phyloP scores from a whole-genome alignment of 2,797 vertebrate genomes.

The Darevskia mixta region DNA sequence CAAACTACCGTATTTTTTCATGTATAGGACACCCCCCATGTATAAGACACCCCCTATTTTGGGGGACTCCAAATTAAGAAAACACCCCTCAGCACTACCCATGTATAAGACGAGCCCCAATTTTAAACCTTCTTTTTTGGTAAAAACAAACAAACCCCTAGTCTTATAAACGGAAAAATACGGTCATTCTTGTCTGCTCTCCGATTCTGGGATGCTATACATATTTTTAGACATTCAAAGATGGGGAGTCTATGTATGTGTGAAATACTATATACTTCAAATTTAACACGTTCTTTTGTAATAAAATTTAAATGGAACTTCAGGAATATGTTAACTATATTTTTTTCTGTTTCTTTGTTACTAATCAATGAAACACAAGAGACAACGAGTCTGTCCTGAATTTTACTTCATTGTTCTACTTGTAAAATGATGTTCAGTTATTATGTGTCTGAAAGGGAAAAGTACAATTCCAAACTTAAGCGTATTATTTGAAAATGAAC shows the following conservation, averaged over 20 bases:
- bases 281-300: background rate
- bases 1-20: background rate
- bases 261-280: slow-evolving; percentile 3
- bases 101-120: no score
- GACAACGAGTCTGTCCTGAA: background rate
- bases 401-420: background rate
- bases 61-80: no score
- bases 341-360: slow-evolving; percentile 10
- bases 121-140: no score
- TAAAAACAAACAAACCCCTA: no score
- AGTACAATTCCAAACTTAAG: background rate
- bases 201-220: no score
- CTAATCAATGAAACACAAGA: slow-evolving; percentile 3
- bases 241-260: background rate
- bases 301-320: background rate
- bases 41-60: no score
- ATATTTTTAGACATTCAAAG: background rate
- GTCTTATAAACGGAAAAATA: no score
- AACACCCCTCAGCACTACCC: no score
- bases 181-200: background rate
- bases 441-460: slow-evolving; percentile 6
- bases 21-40: no score
- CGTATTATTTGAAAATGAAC: background rate
- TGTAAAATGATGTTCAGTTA: background rate
- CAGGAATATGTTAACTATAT: background rate